These are phyloP conservation scores for Gerris lacustris DNA, from an alignment of 2,888 invertebrate genomes.

Conservation along the genomic window DNA sequence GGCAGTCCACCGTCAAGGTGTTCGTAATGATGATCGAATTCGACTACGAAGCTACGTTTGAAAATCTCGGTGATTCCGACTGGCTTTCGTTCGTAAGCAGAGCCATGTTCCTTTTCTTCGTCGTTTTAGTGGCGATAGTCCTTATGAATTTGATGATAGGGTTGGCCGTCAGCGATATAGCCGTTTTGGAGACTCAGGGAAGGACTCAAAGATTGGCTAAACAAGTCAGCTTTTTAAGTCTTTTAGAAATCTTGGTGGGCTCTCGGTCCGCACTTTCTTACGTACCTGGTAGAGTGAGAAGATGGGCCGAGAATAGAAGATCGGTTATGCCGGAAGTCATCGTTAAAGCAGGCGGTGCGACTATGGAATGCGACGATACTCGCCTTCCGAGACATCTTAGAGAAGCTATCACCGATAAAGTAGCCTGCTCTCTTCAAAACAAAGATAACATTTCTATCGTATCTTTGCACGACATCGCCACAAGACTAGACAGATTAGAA, in stretches of 20 bases:
- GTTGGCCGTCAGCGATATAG: constrained; percentile 48
- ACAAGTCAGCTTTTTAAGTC: constrained; percentile 45
- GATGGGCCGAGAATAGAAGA: constrained; percentile 7
- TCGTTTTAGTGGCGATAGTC: constrained; percentile 46
- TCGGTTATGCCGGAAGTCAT: constrained; percentile 6
- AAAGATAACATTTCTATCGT: neutral
- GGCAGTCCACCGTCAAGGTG: constrained; percentile 44
- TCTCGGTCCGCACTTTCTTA: neutral
- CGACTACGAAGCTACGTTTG: constrained; percentile 43
- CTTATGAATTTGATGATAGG: constrained; percentile 49
- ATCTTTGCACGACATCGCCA: neutral
- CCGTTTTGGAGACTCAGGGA: constrained; percentile 45
- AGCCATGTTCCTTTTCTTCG: constrained; percentile 43
- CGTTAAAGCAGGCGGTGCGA: neutral
- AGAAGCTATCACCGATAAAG: neutral
- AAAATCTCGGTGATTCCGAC: constrained; percentile 34
- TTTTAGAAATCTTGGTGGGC: constrained; percentile 43
- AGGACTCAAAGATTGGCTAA: constrained; percentile 43
- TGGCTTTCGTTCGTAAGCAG: constrained; percentile 40
- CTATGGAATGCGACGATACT: neutral
- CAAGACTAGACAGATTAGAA: neutral
- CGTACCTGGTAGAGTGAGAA: neutral
- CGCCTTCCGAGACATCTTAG: neutral
- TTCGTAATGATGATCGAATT: constrained; percentile 50
- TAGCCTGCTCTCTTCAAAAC: neutral